Evolutionary conservation across 1,140 invertebrate species (phyloP), one percentile per base, ranked within the genome.

Genomic region (Hermetia illucens): DNA sequence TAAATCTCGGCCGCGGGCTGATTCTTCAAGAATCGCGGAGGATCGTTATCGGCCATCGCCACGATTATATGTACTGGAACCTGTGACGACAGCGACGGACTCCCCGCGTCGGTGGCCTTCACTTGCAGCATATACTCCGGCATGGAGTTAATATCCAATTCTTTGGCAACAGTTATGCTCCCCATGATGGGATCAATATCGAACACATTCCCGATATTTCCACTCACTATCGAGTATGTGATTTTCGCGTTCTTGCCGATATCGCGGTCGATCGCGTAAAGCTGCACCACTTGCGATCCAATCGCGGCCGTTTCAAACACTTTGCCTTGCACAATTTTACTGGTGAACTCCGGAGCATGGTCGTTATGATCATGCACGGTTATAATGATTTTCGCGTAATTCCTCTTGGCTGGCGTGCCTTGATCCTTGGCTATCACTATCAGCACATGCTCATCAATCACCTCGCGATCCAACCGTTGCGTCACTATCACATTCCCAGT

Each of bases 341-440:
- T 71, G 34, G 79, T 76, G 49, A 91, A 91, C 52, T 79, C 75
- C 1, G 90, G 90, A 18, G 76, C 66, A 54, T 92, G 86, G 56
- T 94, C 90, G 61, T 94, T 94, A 45, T 86, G 77, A 63, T 92
- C 90, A 47, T 78, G 72, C 1, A 94, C 82, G 32, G 72, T 75
- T 30, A 94, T 75, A 19, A 77, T 63, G 0, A 93, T 79, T 45
- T 87, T 66, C 2, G 87, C 84, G 53, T 81, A 88, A 55, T 87
- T 88, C 12, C 82, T 67, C 51, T 88, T 82, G 0, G 83, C 77
- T 9, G 82, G 85, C 1, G 79, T 82, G 1, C 88, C 89, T 49
- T 86, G 78, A 61, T 96, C 91, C 44, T 82, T 78, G 0, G 89
- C 89, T 73, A 87, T 85, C 3, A 93, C 79, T 1, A 85, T 93